phyloP scores from a whole-genome alignment of 2,888 invertebrate species.

The Drosophila nigricruria region DNA sequence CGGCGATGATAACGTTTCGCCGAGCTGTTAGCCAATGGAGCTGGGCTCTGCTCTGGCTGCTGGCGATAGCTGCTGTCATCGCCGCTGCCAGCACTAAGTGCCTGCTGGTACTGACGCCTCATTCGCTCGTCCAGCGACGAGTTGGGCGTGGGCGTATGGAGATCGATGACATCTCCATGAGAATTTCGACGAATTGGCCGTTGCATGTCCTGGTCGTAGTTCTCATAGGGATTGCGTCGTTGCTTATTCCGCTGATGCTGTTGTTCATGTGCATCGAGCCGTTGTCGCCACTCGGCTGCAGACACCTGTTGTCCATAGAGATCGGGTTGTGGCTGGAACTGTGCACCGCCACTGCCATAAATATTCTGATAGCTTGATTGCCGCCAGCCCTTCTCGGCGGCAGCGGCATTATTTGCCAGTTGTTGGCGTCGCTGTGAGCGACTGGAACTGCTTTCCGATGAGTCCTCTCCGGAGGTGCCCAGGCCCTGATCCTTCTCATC shows the following conservation, averaged over 20 bases:
- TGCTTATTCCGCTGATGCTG: conserved; percentile 59
- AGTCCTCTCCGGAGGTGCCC: conserved; percentile 94
- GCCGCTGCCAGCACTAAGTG: conserved; percentile 59
- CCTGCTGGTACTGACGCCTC: conserved; percentile 67
- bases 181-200: conserved; percentile 68
- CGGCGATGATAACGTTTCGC: conserved; percentile 81
- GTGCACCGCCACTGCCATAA: conserved; percentile 83
- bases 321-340: conserved; percentile 88
- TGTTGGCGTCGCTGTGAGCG: conserved; percentile 89
- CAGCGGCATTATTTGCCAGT: conserved; percentile 44
- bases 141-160: conserved; percentile 67
- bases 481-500: conserved; percentile 92
- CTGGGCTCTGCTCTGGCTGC: conserved; percentile 24
- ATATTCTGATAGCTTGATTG: conserved; percentile 87
- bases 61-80: conserved; percentile 75
- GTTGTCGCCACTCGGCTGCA: conserved; percentile 81
- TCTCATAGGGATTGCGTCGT: conserved; percentile 58
- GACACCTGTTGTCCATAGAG: conserved; percentile 87
- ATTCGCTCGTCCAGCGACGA: conserved; percentile 80
- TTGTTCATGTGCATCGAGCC: conserved; percentile 78
- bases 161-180: conserved; percentile 66
- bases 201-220: conserved; percentile 72
- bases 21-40: conserved; percentile 42
- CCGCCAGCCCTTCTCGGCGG: conserved; percentile 89
- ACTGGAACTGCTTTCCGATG: conserved; percentile 92